These are phyloP conservation scores for Henricia sp. DNA, from an alignment of 53 echinoderm and acorn worm species.

Conservation along the genomic window DNA sequence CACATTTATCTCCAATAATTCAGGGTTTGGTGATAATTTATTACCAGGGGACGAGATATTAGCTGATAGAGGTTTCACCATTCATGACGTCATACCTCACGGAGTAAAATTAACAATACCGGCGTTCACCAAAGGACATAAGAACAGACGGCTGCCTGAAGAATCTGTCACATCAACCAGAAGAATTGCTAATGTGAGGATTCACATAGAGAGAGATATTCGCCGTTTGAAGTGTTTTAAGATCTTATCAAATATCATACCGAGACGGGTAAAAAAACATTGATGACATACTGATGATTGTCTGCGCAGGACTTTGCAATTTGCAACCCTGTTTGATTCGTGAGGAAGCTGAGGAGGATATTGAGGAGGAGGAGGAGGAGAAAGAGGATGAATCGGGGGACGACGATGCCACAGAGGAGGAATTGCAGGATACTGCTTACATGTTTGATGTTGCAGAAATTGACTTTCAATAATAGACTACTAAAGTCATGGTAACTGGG, in stretches of 20 bases:
- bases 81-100: background rate
- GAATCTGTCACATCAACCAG: slow-evolving; percentile 22
- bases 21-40: slow-evolving; percentile 12
- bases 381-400: too few relatives aligned
- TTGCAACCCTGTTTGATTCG: slow-evolving; percentile 1
- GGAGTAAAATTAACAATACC: slow-evolving; percentile 10
- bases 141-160: slow-evolving; percentile 21
- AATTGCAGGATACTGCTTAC: too few relatives aligned
- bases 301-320: slow-evolving; percentile 30
- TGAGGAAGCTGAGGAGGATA: background rate
- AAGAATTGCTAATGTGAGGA: slow-evolving; percentile 46
- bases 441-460: too few relatives aligned
- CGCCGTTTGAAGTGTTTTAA: slow-evolving; percentile 25
- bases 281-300: slow-evolving; percentile 8
- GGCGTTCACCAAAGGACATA: slow-evolving; percentile 6
- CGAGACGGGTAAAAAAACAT: slow-evolving; percentile 5
- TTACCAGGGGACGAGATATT: slow-evolving; percentile 62
- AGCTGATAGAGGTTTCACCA: slow-evolving; percentile 63
- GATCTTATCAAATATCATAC: slow-evolving; percentile 38
- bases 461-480: too few relatives aligned
- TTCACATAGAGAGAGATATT: slow-evolving; percentile 57
- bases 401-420: too few relatives aligned
- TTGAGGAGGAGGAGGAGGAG: too few relatives aligned
- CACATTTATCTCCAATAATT: slow-evolving; percentile 26
- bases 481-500: too few relatives aligned